A percentile compares a stretch with the other conserved stretches of the same genome.
Conservation (phyloP, 2,113 vertebrate species). For the Morone chrysops region DNA sequence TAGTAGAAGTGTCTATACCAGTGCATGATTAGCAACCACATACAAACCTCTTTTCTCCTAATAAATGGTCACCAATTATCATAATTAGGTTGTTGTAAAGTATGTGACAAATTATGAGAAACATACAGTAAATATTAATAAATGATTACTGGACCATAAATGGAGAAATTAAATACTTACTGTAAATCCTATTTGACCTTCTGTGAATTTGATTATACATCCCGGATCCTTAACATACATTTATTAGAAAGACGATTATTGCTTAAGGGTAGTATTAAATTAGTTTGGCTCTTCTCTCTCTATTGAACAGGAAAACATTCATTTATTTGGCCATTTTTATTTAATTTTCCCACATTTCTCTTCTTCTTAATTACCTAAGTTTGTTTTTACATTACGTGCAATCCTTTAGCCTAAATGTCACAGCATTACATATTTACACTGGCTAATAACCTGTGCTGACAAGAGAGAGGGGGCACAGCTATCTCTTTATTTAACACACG, state of each 20-base stretch:
- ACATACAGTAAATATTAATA: constrained; percentile 14
- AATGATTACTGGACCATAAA: constrained; percentile 17
- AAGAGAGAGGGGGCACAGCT: constrained; percentile 39
- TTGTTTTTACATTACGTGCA: constrained; percentile 35
- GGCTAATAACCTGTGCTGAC: constrained; percentile 70
- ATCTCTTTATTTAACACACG: constrained; percentile 66
- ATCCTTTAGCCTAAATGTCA: constrained; percentile 62
- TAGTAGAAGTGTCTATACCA: background rate
- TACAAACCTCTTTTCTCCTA: background rate
- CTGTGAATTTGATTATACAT: constrained; percentile 22
- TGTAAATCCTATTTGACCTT: constrained; percentile 33
- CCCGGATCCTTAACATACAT: constrained; percentile 6
- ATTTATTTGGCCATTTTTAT: constrained; percentile 21
- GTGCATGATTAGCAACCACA: constrained; percentile 1
- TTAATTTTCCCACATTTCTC: constrained; percentile 21
- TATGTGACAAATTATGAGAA: constrained; percentile 16
- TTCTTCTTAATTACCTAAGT: constrained; percentile 44
- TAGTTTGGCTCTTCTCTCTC: constrained; percentile 21
- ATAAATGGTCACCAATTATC: background rate
- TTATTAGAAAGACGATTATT: background rate
- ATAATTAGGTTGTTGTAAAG: background rate
- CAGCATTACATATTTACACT: constrained; percentile 55
- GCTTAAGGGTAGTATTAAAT: constrained; percentile 48
- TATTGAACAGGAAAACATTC: constrained; percentile 23
- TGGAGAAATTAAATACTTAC: constrained; percentile 18